phyloP scores from a whole-genome alignment of 2,113 vertebrate species.

The Hassar affinis region DNA sequence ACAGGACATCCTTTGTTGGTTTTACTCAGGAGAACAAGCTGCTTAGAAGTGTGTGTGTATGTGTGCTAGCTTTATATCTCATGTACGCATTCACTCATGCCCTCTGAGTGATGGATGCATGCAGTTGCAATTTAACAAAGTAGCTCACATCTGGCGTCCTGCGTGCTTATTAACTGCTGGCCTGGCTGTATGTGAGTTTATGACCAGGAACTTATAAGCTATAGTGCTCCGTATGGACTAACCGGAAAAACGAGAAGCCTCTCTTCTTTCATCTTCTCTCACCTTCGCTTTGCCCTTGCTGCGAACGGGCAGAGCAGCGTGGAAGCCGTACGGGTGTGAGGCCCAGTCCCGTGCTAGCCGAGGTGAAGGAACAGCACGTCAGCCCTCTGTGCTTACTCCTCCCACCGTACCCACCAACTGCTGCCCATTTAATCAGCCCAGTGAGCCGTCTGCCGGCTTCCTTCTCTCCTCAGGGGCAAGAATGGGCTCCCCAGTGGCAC shows the following conservation, averaged over 20 bases:
- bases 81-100: neutral
- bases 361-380: neutral
- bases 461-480: conserved; percentile 12
- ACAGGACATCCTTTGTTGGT: neutral
- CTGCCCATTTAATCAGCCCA: conserved; percentile 20
- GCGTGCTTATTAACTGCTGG: conserved; percentile 24
- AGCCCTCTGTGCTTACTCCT: conserved; percentile 7
- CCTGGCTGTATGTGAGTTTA: neutral
- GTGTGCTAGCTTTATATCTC: neutral
- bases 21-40: neutral
- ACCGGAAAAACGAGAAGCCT: neutral
- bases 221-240: conserved; percentile 11
- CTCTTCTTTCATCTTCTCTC: conserved; percentile 1
- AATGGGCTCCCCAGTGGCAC: neutral
- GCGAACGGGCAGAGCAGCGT: neutral
- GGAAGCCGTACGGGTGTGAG: neutral
- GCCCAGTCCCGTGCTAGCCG: neutral
- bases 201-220: neutral
- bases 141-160: conserved; percentile 15
- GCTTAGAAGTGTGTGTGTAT: conserved; percentile 7
- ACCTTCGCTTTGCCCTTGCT: neutral
- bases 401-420: conserved; percentile 33
- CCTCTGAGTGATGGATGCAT: conserved; percentile 39
- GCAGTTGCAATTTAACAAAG: conserved; percentile 45
- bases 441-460: conserved; percentile 6